Conservation (phyloP, 1,140 invertebrate genomes). For the Drosophila tropicalis region DNA sequence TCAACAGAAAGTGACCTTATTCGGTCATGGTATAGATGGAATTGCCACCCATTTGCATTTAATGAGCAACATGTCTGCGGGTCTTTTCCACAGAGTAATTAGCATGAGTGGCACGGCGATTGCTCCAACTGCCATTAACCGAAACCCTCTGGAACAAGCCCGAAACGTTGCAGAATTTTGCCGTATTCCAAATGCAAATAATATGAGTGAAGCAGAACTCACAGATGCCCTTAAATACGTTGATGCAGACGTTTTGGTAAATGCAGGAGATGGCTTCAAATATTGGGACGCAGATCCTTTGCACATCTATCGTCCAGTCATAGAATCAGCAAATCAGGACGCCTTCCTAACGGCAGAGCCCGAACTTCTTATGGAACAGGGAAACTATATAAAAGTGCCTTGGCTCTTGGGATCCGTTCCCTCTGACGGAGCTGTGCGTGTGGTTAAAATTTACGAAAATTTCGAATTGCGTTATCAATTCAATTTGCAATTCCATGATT, state of each 20-base stretch:
- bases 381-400: constrained; percentile 73
- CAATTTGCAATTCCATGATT: constrained; percentile 58
- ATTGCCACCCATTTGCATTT: constrained; percentile 83
- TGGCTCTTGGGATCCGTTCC: constrained; percentile 80
- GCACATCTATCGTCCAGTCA: constrained; percentile 80
- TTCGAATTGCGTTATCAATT: constrained; percentile 56
- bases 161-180: constrained; percentile 45
- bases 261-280: constrained; percentile 63
- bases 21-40: constrained; percentile 85
- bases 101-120: constrained; percentile 86
- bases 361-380: constrained; percentile 58
- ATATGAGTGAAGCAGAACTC: constrained; percentile 45
- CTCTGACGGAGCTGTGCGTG: constrained; percentile 82
- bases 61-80: constrained; percentile 76
- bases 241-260: constrained; percentile 63
- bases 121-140: constrained; percentile 85
- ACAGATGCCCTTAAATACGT: constrained; percentile 77
- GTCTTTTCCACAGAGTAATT: constrained; percentile 84
- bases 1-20: constrained; percentile 84
- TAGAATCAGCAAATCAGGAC: constrained; percentile 56
- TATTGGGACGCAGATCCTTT: constrained; percentile 82
- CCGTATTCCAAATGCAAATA: constrained; percentile 39
- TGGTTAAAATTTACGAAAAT: constrained; percentile 67
- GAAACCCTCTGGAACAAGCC: constrained; percentile 83
- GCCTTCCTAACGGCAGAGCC: constrained; percentile 82